Percentiles rank a stretch among this genome's conserved stretches.
These are phyloP conservation scores for Gallinago jamesoni DNA, from an alignment of 2,113 vertebrate genomes.

Conservation along the genomic window DNA sequence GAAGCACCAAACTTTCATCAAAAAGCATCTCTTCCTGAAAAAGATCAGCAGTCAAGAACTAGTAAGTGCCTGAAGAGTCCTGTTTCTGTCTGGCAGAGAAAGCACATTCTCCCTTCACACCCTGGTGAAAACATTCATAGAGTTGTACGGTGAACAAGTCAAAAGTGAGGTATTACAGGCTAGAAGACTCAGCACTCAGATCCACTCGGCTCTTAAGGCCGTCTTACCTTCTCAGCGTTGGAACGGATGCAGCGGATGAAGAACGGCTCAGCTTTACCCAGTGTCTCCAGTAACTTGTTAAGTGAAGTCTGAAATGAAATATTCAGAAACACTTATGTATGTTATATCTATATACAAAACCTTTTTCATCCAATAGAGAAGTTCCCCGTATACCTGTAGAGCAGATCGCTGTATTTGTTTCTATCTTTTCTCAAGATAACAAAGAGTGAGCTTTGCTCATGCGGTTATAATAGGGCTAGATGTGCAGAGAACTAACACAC, in stretches of 20 bases:
- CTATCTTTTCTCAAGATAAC: not conserved
- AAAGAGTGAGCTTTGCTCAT: not conserved
- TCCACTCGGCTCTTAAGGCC: not conserved
- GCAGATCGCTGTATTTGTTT: not conserved
- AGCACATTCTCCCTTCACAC: not conserved
- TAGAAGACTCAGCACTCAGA: not conserved
- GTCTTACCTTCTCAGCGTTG: constrained; percentile 91
- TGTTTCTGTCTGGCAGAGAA: not conserved
- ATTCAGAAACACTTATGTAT: not conserved
- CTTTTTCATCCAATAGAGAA: not conserved
- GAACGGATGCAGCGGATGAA: constrained; percentile 98
- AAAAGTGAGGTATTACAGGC: not conserved
- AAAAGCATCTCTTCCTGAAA: constrained; percentile 91
- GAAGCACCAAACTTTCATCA: constrained; percentile 90
- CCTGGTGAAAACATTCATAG: not conserved
- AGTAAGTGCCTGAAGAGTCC: not conserved
- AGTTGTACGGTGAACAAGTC: not conserved
- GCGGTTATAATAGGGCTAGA: not conserved
- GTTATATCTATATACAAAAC: not conserved
- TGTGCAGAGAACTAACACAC: not conserved
- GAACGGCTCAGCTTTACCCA: constrained; percentile 93
- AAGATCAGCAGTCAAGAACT: not conserved
- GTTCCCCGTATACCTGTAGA: not conserved
- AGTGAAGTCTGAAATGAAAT: constrained; percentile 83
- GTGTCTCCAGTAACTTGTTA: constrained; percentile 90